These are phyloP conservation scores for Andrena marginata DNA, from an alignment of 2,888 invertebrate genomes.

Conservation along the genomic window DNA sequence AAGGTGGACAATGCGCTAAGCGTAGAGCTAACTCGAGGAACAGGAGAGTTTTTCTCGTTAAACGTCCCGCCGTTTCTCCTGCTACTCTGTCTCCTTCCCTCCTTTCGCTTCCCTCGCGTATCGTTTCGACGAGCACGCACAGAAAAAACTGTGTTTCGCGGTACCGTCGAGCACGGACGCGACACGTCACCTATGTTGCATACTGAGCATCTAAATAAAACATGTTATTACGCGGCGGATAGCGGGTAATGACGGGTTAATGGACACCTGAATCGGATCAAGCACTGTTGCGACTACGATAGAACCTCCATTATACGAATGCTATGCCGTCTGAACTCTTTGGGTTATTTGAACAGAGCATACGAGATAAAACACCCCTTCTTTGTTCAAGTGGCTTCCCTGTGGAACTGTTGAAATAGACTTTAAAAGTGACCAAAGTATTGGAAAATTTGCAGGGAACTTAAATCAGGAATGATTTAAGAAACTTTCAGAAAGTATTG, in stretches of 20 bases:
- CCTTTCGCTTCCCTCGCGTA: conserved; percentile 60
- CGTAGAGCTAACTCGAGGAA: conserved; percentile 72
- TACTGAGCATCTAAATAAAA: conserved; percentile 42
- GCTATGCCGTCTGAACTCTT: not conserved
- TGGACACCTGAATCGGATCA: conserved; percentile 53
- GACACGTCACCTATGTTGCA: conserved; percentile 16
- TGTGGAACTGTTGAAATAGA: not conserved
- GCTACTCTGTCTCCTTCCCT: conserved; percentile 75
- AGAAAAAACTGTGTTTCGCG: conserved; percentile 36
- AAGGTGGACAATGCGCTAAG: conserved; percentile 69
- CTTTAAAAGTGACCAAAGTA: not conserved
- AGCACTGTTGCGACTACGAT: conserved; percentile 14
- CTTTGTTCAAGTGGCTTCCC: not conserved
- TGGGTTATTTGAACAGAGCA: not conserved
- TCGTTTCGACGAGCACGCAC: conserved; percentile 64
- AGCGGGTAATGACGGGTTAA: conserved; percentile 54
- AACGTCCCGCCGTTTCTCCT: conserved; percentile 64
- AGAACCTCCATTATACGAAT: conserved; percentile 1
- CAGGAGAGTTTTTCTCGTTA: conserved; percentile 62
- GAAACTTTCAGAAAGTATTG: no score
- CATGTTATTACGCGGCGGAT: conserved; percentile 47
- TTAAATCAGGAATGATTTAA: no score
- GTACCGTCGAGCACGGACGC: not conserved
- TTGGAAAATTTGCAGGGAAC: not conserved
- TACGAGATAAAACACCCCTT: no score